These are phyloP conservation scores for Myripristis jacobus DNA, from an alignment of 2,797 vertebrate genomes.

Conservation along the genomic window DNA sequence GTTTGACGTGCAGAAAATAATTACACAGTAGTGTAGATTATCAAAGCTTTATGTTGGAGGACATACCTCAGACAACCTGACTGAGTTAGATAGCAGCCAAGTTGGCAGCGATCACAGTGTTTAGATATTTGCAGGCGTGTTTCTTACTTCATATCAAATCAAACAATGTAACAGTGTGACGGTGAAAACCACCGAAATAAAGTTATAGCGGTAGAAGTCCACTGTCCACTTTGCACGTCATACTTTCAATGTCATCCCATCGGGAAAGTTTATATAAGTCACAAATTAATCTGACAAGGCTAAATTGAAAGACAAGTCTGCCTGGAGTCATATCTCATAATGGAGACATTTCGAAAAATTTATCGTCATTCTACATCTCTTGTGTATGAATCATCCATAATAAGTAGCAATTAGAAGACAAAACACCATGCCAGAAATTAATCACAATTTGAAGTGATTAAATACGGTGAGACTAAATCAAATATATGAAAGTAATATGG, in stretches of 20 bases:
- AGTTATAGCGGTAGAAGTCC: no score
- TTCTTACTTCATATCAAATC: no score
- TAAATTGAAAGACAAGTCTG: slow-evolving; percentile 25
- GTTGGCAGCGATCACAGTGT: no score
- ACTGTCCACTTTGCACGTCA: slow-evolving; percentile 11
- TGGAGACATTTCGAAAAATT: slow-evolving; percentile 29
- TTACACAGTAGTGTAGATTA: no score
- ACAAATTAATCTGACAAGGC: slow-evolving; percentile 22
- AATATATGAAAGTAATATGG: slow-evolving; percentile 31
- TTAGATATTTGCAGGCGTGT: no score
- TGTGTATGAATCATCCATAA: slow-evolving; percentile 24
- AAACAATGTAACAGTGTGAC: no score
- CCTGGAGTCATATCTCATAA: slow-evolving; percentile 34
- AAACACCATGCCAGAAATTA: slow-evolving; percentile 21
- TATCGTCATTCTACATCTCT: slow-evolving; percentile 23
- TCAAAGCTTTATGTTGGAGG: no score
- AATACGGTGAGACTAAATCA: slow-evolving; percentile 35
- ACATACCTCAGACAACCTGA: no score
- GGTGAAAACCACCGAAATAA: no score
- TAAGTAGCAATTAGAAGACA: slow-evolving; percentile 19
- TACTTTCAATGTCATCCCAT: slow-evolving; percentile 19
- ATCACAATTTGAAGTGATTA: slow-evolving; percentile 31
- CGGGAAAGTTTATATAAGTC: slow-evolving; percentile 42
- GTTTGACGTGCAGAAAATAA: no score
- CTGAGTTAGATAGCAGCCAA: no score